These are phyloP conservation scores for Meriones psammophilus DNA, from an alignment of 2,797 vertebrate genomes.

Conservation along the genomic window DNA sequence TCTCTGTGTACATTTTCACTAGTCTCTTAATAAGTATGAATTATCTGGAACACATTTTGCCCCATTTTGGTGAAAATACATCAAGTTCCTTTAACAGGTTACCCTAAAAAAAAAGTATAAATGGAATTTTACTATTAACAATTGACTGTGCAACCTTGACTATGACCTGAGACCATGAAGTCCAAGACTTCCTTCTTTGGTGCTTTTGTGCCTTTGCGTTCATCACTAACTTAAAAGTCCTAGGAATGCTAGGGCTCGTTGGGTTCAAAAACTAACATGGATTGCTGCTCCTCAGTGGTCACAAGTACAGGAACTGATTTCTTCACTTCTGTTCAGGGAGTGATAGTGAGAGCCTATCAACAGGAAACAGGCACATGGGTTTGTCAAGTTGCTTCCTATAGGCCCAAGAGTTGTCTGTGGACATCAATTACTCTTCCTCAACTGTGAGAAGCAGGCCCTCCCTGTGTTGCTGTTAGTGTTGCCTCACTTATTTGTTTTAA, in stretches of 20 bases:
- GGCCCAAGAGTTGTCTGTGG: neutral
- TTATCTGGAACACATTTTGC: neutral
- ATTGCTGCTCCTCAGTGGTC: neutral
- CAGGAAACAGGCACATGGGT: neutral
- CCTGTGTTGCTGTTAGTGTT: neutral
- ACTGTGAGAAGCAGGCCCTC: neutral
- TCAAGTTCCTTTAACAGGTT: neutral
- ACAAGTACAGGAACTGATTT: neutral
- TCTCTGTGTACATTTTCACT: neutral
- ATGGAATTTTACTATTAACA: neutral
- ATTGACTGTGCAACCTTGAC: neutral
- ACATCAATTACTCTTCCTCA: neutral
- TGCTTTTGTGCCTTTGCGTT: neutral
- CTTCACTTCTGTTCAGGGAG: neutral
- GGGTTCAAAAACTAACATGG: neutral
- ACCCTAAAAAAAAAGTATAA: neutral
- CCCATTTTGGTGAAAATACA: neutral
- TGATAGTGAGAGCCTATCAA: neutral
- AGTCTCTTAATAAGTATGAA: neutral
- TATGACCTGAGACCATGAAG: neutral
- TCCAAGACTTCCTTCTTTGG: neutral
- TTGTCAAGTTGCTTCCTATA: accelerated
- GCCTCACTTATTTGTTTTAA: neutral
- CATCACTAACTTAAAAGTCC: neutral
- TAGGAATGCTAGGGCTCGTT: neutral